phyloP scores from a whole-genome alignment of 1,140 invertebrate genomes.

The Chionoecetes opilio region DNA sequence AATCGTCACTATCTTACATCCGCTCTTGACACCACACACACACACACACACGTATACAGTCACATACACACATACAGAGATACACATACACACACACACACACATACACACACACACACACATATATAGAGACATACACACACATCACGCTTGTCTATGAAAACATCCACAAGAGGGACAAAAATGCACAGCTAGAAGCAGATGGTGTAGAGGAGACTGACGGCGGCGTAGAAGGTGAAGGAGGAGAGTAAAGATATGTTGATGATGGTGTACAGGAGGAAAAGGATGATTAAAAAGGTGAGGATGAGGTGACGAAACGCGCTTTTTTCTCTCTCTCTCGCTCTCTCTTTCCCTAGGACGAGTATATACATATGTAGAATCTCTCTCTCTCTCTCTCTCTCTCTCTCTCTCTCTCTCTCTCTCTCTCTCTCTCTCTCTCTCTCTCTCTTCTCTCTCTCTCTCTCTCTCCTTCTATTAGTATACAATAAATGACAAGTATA shows the following conservation, averaged over 20 bases:
- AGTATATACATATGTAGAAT: background rate
- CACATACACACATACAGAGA: too few species aligned
- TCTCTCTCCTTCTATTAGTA: background rate
- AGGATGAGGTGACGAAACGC: constrained; percentile 13
- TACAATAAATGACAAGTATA: too few species aligned
- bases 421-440: background rate
- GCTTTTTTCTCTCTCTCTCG: background rate
- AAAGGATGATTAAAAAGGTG: background rate
- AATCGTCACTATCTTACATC: background rate
- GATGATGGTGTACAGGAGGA: background rate
- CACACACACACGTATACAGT: background rate
- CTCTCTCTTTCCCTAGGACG: background rate
- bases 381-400: background rate
- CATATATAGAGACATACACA: background rate
- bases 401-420: background rate
- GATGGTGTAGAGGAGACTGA: background rate
- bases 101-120: constrained; percentile 1
- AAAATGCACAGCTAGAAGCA: constrained; percentile 19
- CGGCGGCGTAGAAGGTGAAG: background rate
- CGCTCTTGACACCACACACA: background rate
- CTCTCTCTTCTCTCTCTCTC: background rate
- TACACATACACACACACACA: background rate
- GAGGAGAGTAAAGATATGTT: background rate
- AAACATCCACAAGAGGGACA: background rate
- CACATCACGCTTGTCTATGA: background rate